Percentiles rank a stretch among this genome's conserved stretches.
Evolutionary conservation across 2,888 invertebrate species (phyloP).

Genomic region (Hypena proboscidalis): DNA sequence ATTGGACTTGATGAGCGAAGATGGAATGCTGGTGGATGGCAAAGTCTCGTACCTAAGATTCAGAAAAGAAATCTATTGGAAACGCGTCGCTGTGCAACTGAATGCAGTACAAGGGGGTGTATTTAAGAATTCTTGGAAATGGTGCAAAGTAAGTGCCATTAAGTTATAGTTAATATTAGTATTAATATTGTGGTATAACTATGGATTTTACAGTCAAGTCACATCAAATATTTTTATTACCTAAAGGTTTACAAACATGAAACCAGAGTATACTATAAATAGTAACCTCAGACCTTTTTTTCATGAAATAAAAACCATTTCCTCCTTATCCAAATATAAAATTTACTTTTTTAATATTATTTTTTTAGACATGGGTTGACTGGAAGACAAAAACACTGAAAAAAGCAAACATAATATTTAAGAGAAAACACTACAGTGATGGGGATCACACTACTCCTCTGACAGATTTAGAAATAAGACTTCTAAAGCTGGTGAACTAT

Average conservation of each 20-base stretch:
- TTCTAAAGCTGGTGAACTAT: constrained; percentile 51
- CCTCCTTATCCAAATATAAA: too few species aligned
- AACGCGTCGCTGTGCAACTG: constrained; percentile 49
- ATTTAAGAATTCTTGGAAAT: constrained; percentile 56
- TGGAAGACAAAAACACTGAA: constrained; percentile 59
- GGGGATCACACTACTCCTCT: constrained; percentile 24
- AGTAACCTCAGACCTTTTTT: too few species aligned
- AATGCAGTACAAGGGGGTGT: constrained; percentile 53
- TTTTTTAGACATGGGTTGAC: constrained; percentile 57
- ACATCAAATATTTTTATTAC: too few species aligned
- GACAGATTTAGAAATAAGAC: constrained; percentile 44
- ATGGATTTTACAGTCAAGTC: too few species aligned
- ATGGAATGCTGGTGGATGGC: constrained; percentile 51
- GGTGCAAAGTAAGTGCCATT: constrained; percentile 51
- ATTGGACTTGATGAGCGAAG: constrained; percentile 51
- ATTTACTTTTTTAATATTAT: neutral
- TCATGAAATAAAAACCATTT: too few species aligned
- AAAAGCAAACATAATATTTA: constrained; percentile 53
- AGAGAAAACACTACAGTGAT: constrained; percentile 37
- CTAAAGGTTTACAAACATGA: too few species aligned
- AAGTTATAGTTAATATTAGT: too few species aligned
- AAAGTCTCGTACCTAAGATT: constrained; percentile 49
- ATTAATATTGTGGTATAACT: too few species aligned
- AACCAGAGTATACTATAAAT: too few species aligned
- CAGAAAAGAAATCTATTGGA: constrained; percentile 55